Evolutionary conservation across 2,888 invertebrate genomes (phyloP).

Genomic region (Liposcelis brunnea): DNA sequence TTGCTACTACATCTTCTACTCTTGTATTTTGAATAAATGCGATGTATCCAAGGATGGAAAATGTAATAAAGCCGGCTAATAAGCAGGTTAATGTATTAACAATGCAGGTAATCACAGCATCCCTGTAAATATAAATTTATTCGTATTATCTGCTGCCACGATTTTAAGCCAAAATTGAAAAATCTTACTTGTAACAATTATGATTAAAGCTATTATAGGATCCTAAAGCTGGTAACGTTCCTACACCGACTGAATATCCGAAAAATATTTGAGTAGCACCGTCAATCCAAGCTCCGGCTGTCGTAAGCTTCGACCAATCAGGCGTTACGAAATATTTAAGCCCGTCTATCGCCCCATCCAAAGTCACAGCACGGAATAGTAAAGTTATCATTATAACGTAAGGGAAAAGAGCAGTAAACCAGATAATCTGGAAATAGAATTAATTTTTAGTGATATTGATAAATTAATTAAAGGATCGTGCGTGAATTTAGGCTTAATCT

Average conservation of each 20-base stretch:
- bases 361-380: slow-evolving; percentile 44
- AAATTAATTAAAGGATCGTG: too few species aligned
- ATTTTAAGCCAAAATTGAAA: too few species aligned
- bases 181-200: slow-evolving; percentile 52
- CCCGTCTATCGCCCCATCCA: slow-evolving; percentile 46
- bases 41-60: slow-evolving; percentile 55
- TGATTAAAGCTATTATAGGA: slow-evolving; percentile 63
- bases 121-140: slow-evolving; percentile 31
- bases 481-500: slow-evolving; percentile 14
- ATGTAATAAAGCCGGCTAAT: slow-evolving; percentile 57
- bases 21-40: slow-evolving; percentile 33
- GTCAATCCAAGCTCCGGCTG: slow-evolving; percentile 48
- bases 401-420: slow-evolving; percentile 60
- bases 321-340: slow-evolving; percentile 50
- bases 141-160: too few species aligned
- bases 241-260: slow-evolving; percentile 59
- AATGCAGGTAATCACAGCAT: slow-evolving; percentile 50
- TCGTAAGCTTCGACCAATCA: slow-evolving; percentile 33
- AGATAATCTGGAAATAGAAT: slow-evolving; percentile 36
- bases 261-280: slow-evolving; percentile 64
- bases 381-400: slow-evolving; percentile 50
- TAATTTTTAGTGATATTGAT: slow-evolving; percentile 17
- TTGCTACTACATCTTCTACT: slow-evolving; percentile 35
- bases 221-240: slow-evolving; percentile 52
- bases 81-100: slow-evolving; percentile 56